Percentiles rank a stretch among this genome's conserved stretches.
These are phyloP conservation scores for Scomber colias DNA, from an alignment of 2,113 vertebrate genomes.

Conservation along the genomic window DNA sequence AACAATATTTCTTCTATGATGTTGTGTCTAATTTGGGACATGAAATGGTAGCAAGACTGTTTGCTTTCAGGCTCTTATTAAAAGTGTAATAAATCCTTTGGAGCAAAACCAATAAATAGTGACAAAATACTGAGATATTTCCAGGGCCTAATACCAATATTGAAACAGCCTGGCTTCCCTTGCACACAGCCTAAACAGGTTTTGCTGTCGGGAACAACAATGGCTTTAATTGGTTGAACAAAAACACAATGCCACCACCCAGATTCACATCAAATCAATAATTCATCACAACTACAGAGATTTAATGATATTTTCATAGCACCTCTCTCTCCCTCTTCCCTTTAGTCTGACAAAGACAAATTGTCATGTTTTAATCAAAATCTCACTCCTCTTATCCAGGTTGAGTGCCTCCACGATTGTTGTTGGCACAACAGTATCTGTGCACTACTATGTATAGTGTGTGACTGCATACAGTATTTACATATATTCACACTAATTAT, in stretches of 20 bases:
- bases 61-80: conserved; percentile 69
- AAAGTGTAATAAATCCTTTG: conserved; percentile 69
- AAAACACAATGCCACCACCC: conserved; percentile 54
- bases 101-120: conserved; percentile 68
- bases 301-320: conserved; percentile 79
- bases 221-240: conserved; percentile 69
- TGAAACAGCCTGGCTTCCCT: conserved; percentile 37
- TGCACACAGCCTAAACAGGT: conserved; percentile 38
- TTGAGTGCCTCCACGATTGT: conserved; percentile 25
- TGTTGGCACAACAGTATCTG: conserved; percentile 27
- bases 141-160: conserved; percentile 49
- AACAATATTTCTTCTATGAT: conserved; percentile 41
- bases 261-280: conserved; percentile 83
- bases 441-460: neutral
- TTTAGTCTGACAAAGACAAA: conserved; percentile 74
- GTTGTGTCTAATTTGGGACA: conserved; percentile 51
- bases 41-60: conserved; percentile 19
- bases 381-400: conserved; percentile 54
- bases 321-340: conserved; percentile 46
- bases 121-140: conserved; percentile 58
- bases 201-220: conserved; percentile 64
- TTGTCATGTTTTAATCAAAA: conserved; percentile 78
- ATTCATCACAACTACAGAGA: conserved; percentile 80
- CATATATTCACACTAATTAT: neutral
- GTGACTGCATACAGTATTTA: neutral